Evolutionary conservation across 2,797 vertebrate species (phyloP).

Genomic region (Sphenopsis melanotis): DNA sequence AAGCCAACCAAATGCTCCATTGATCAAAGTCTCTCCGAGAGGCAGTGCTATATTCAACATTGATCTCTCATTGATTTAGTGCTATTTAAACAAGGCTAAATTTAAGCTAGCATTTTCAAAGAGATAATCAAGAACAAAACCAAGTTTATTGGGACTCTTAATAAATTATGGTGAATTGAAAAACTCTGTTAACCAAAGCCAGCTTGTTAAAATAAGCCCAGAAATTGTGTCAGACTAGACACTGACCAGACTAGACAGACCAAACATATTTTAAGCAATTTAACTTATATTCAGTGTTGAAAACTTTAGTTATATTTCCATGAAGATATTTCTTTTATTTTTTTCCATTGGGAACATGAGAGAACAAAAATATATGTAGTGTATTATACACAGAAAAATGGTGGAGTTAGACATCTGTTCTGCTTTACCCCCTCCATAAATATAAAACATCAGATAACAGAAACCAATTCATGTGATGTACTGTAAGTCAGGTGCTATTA

Average conservation of each 20-base stretch:
- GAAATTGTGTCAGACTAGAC: neutral
- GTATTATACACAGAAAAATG: neutral
- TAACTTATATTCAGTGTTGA: neutral
- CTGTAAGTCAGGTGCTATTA: slow-evolving; percentile 33
- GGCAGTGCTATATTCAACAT: slow-evolving; percentile 45
- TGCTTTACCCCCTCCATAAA: neutral
- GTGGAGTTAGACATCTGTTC: neutral
- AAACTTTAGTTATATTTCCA: neutral
- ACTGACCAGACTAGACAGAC: neutral
- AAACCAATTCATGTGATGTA: slow-evolving; percentile 30
- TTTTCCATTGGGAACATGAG: neutral
- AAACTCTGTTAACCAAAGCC: neutral
- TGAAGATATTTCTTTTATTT: neutral
- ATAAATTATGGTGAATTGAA: neutral
- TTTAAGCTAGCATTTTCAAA: slow-evolving; percentile 36
- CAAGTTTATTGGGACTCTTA: neutral
- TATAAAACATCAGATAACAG: slow-evolving; percentile 8
- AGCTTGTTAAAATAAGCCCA: neutral
- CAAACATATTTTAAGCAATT: neutral
- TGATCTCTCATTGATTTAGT: slow-evolving; percentile 57
- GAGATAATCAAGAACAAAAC: neutral
- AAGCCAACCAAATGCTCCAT: slow-evolving; percentile 12
- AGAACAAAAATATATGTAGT: neutral
- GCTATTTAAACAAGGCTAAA: slow-evolving; percentile 47
- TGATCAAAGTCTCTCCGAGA: slow-evolving; percentile 47